phyloP scores from a whole-genome alignment of 2,888 invertebrate species.

The Rotaria magnacalcarata region DNA sequence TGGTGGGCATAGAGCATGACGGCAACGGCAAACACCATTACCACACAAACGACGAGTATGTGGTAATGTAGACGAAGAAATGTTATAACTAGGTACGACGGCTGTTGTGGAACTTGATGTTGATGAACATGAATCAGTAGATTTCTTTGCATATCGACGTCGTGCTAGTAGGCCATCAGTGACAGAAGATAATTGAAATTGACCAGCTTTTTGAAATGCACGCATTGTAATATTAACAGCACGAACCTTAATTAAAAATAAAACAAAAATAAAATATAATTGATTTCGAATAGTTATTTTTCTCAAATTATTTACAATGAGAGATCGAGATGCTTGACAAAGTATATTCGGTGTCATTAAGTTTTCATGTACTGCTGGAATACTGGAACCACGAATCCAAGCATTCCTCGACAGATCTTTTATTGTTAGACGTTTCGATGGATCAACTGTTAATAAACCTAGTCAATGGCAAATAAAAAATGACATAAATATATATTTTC shows the following conservation, averaged over 20 bases:
- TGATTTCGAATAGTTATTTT: neutral
- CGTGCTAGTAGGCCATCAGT: neutral
- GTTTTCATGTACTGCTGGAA: neutral
- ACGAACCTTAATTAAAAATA: neutral
- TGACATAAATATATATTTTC: no score
- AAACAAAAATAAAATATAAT: neutral
- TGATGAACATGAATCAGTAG: slow-evolving; percentile 7
- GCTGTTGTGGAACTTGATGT: slow-evolving; percentile 11
- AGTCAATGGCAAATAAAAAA: neutral
- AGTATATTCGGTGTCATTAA: neutral
- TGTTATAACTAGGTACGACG: neutral
- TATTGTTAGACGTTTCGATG: slow-evolving; percentile 69
- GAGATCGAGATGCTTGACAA: slow-evolving; percentile 1
- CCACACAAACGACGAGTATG: slow-evolving; percentile 19
- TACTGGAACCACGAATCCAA: slow-evolving; percentile 61
- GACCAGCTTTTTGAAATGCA: slow-evolving; percentile 27
- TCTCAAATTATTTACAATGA: neutral
- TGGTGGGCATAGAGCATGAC: slow-evolving; percentile 9
- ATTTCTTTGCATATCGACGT: slow-evolving; percentile 7
- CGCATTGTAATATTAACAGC: slow-evolving; percentile 30
- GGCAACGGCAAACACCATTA: slow-evolving; percentile 26
- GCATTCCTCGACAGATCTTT: slow-evolving; percentile 67
- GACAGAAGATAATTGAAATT: slow-evolving; percentile 25
- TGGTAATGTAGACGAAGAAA: neutral
- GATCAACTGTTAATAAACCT: slow-evolving; percentile 75